Evolutionary conservation across 1,140 invertebrate genomes (phyloP), one percentile per base, ranked within the genome.

Genomic region (Magallana gigas): DNA sequence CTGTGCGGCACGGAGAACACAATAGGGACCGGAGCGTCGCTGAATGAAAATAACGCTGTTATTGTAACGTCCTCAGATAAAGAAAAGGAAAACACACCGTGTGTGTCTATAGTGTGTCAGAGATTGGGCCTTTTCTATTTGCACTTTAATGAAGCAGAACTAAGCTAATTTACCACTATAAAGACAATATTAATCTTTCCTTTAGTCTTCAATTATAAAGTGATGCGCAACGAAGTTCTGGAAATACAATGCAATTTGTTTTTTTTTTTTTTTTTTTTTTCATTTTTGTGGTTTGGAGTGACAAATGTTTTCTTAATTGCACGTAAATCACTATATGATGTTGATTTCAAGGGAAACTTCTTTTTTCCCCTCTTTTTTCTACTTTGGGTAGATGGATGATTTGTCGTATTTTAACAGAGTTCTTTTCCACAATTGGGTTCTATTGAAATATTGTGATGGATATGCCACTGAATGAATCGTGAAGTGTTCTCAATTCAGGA

Each of bases 101-200:
- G 68, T 76, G 68, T 76, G 68, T 76, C 68, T 76, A 29, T 76
- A 29, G 68, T 76, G 68, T 76, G 68, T 76, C 68, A 76, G 36
- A 76, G 23, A 76, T 29, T 76, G 68, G 23, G 23, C 11, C 23
- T 11, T 29, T 76, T 76, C 36, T 76, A 76, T 76, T 76, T 76
- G 68, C 68, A 29, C 23, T 76, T 76, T 76, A 76, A 76, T 76
- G 68, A 29, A 76, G 68, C 68, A 76, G 68, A 76, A 76, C 68
- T 76, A 76, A 76, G 68, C 68, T 76, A 76, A 76, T 76, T 76
- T 18, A 76, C 68, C 12, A 76, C 68, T 29, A 36, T 48, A 76
- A 12, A 76, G 68, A 29, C 23, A 29, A 11, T 76, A 29, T 23
- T 76, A 36, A 76, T 76, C 23, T 11, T 48, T 48, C 23, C 11